phyloP scores from a whole-genome alignment of 2,888 invertebrate species.

The Aquatica leii region DNA sequence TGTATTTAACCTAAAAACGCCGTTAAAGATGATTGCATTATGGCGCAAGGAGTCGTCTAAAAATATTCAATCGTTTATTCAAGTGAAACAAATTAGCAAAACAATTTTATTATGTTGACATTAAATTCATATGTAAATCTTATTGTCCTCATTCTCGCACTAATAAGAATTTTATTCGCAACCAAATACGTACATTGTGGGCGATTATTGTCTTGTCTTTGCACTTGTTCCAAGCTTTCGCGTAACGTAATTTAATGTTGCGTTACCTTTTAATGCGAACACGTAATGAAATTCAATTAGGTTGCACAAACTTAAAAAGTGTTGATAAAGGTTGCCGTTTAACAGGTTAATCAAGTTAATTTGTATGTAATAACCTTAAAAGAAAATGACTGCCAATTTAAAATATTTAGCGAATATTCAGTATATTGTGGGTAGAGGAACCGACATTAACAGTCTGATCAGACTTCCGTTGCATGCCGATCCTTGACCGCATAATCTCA shows the following conservation, averaged over 20 bases:
- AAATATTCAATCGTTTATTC: no score
- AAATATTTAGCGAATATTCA: conserved; percentile 19
- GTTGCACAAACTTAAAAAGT: conserved; percentile 8
- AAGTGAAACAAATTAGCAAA: background rate
- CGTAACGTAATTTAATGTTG: conserved; percentile 3
- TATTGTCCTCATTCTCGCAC: conserved; percentile 16
- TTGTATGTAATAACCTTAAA: conserved; percentile 14
- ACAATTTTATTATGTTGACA: conserved; percentile 12
- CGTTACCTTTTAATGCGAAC: background rate
- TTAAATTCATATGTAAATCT: conserved; percentile 14
- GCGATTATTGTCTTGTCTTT: conserved; percentile 12
- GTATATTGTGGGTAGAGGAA: conserved; percentile 23
- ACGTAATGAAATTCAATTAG: conserved; percentile 5
- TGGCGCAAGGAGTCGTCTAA: no score
- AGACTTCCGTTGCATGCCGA: conserved; percentile 40
- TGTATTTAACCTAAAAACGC: no score
- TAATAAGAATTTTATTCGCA: conserved; percentile 19
- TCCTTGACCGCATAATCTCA: conserved; percentile 57
- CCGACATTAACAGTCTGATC: conserved; percentile 34
- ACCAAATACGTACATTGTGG: conserved; percentile 17
- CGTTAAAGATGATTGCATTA: no score
- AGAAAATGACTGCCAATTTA: conserved; percentile 17
- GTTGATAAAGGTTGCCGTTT: conserved; percentile 7
- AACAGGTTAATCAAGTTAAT: conserved; percentile 15
- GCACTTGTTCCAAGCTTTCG: conserved; percentile 1